phyloP scores from a whole-genome alignment of 2,113 vertebrate genomes.

The Leucosticte australis region DNA sequence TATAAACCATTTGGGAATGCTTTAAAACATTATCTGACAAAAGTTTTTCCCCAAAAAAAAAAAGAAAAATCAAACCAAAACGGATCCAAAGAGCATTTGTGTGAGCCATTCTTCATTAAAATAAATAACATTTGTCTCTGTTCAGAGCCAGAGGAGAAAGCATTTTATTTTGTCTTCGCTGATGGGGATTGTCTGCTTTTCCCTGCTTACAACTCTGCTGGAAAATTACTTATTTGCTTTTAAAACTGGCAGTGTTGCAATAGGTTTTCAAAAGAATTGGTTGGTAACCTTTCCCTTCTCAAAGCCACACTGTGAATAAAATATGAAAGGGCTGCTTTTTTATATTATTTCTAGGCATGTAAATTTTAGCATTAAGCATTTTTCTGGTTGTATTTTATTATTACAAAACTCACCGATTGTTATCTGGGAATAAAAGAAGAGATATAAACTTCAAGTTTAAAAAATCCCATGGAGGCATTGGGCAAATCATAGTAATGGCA shows the following conservation, averaged over 20 bases:
- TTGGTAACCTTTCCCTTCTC: not conserved
- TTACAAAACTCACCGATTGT: not conserved
- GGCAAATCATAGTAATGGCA: not conserved
- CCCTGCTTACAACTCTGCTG: not conserved
- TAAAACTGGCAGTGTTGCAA: not conserved
- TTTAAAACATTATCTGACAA: conserved; percentile 1
- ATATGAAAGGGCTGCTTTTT: not conserved
- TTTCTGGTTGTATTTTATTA: not conserved
- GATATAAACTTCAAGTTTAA: not conserved
- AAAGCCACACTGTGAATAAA: not conserved
- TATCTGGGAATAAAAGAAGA: not conserved
- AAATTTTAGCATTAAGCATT: not conserved
- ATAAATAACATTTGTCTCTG: conserved; percentile 8
- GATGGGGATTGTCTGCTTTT: conserved; percentile 19
- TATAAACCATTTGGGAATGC: not conserved
- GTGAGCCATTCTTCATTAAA: conserved; percentile 30
- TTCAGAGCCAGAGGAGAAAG: conserved; percentile 38
- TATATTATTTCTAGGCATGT: not conserved
- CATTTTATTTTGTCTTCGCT: conserved; percentile 19
- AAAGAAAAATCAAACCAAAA: not conserved
- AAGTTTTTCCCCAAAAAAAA: not conserved
- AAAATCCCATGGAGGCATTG: not conserved
- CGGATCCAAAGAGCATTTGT: not conserved
- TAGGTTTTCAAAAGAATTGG: not conserved
- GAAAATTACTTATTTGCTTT: conserved; percentile 25